phyloP scores from a whole-genome alignment of 2,888 invertebrate genomes.

The Drosophila cyrtoloma region DNA sequence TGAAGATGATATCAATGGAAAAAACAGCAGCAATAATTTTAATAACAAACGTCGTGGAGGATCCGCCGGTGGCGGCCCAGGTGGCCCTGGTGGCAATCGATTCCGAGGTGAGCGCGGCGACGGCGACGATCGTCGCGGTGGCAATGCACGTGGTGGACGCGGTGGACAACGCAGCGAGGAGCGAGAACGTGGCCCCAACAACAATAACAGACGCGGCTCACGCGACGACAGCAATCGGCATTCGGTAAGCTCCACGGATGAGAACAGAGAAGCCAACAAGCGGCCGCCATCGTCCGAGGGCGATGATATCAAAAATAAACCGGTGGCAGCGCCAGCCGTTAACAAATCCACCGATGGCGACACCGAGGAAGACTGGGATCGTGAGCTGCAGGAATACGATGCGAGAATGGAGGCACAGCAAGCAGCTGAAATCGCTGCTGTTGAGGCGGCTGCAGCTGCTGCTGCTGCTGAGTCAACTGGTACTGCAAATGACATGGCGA shows the following conservation, averaged over 20 bases:
- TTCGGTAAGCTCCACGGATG: slow-evolving; percentile 62
- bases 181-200: slow-evolving; percentile 56
- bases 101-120: slow-evolving; percentile 81
- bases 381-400: slow-evolving; percentile 83
- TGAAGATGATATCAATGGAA: slow-evolving; percentile 62
- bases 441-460: slow-evolving; percentile 5
- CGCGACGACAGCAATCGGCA: slow-evolving; percentile 69
- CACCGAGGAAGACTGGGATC: slow-evolving; percentile 85
- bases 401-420: slow-evolving; percentile 67
- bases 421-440: slow-evolving; percentile 39
- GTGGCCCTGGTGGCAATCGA: slow-evolving; percentile 69
- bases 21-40: slow-evolving; percentile 48
- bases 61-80: slow-evolving; percentile 67
- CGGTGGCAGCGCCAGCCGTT: slow-evolving; percentile 19
- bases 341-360: slow-evolving; percentile 55
- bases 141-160: slow-evolving; percentile 55
- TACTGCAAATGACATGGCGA: background rate
- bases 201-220: slow-evolving; percentile 59
- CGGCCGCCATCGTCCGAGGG: slow-evolving; percentile 23
- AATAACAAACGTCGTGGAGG: slow-evolving; percentile 82
- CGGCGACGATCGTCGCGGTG: slow-evolving; percentile 69
- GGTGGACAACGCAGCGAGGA: slow-evolving; percentile 66
- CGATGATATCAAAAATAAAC: slow-evolving; percentile 37
- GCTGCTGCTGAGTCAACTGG: background rate
- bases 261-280: slow-evolving; percentile 45